Conservation (phyloP, 2,797 vertebrate species). For the Fistularia tabacaria region DNA sequence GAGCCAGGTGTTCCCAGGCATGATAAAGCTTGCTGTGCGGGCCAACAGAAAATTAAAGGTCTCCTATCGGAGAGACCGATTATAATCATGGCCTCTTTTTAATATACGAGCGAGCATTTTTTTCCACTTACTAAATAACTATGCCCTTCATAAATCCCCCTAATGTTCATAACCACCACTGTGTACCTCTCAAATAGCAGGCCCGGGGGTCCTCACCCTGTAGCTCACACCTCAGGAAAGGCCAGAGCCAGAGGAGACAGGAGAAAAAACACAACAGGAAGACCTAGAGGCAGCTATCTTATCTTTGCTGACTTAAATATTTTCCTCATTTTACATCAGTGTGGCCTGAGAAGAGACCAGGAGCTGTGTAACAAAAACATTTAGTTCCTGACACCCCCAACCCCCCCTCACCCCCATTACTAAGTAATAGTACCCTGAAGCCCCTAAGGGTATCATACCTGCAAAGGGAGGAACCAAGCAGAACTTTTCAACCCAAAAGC, state of each 20-base stretch:
- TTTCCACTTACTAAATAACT: conserved; percentile 70
- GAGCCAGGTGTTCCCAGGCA: conserved; percentile 81
- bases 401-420: conserved; percentile 15
- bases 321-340: conserved; percentile 65
- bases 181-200: conserved; percentile 56
- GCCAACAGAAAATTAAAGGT: conserved; percentile 79
- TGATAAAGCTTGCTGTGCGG: conserved; percentile 80
- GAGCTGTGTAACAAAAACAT: conserved; percentile 60
- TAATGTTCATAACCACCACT: conserved; percentile 70
- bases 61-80: conserved; percentile 71
- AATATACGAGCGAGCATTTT: conserved; percentile 76
- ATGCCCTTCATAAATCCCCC: conserved; percentile 75
- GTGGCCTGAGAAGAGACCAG: conserved; percentile 33
- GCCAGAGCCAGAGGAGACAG: conserved; percentile 17
- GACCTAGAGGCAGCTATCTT: conserved; percentile 43
- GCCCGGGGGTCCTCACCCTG: conserved; percentile 44
- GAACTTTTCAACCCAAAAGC: conserved; percentile 57
- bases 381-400: conserved; percentile 27
- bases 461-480: conserved; percentile 67
- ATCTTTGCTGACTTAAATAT: conserved; percentile 65
- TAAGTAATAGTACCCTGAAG: conserved; percentile 51
- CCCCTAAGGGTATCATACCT: conserved; percentile 72
- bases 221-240: conserved; percentile 36
- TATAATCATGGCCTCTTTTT: conserved; percentile 74
- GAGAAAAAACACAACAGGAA: conserved; percentile 53